Conservation (phyloP, 2,113 vertebrate species). For the Cromileptes altivelis region DNA sequence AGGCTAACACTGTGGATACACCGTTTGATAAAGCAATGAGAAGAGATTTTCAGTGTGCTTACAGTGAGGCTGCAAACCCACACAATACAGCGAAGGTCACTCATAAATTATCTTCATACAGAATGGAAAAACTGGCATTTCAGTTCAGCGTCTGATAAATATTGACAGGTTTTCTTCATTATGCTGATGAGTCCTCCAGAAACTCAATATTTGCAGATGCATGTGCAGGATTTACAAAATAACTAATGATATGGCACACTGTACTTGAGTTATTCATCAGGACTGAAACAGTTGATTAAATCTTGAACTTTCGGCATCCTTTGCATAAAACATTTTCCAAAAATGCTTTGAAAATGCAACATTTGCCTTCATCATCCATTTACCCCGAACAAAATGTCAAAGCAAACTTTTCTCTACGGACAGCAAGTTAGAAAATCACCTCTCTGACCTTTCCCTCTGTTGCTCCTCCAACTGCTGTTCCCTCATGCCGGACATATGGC, state of each 20-base stretch:
- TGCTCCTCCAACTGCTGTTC: constrained; percentile 66
- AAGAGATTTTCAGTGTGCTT: not conserved
- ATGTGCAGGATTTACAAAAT: constrained; percentile 23
- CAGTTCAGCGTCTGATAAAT: not conserved
- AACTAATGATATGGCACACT: not conserved
- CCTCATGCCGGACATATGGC: constrained; percentile 77
- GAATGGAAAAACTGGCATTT: constrained; percentile 7
- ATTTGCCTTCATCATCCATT: constrained; percentile 33
- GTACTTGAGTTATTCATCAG: constrained; percentile 37
- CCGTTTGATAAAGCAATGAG: constrained; percentile 2
- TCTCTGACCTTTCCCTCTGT: constrained; percentile 73
- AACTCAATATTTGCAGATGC: constrained; percentile 20
- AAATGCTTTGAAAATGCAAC: constrained; percentile 43
- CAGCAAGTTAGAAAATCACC: constrained; percentile 56
- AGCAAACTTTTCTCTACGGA: constrained; percentile 54
- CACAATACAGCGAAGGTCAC: constrained; percentile 7
- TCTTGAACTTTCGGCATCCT: constrained; percentile 41
- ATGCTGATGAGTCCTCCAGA: constrained; percentile 17
- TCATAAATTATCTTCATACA: constrained; percentile 16
- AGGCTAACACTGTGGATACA: not conserved
- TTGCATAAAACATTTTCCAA: constrained; percentile 22
- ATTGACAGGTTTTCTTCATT: constrained; percentile 34
- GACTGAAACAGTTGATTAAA: constrained; percentile 46
- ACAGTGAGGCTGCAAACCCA: not conserved
- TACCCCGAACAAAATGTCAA: constrained; percentile 43